These are phyloP conservation scores for Eurystomus glaucurus DNA, from an alignment of 2,797 vertebrate species.

Conservation along the genomic window DNA sequence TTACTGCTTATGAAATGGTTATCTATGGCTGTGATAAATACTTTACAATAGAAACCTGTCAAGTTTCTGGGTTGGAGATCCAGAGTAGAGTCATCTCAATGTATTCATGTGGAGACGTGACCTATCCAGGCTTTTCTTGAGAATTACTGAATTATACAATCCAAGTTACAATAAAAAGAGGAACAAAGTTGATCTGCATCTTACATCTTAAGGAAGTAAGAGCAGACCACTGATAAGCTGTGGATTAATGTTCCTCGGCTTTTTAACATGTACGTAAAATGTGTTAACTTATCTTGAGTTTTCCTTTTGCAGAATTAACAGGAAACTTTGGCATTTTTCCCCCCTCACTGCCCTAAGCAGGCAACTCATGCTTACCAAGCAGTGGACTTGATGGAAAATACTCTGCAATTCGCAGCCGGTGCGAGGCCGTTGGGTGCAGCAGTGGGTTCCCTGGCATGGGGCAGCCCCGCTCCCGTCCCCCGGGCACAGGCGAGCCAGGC, in stretches of 20 bases:
- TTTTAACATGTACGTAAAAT: rapidly evolving
- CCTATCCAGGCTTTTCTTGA: background rate
- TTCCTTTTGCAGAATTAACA: conserved; percentile 25
- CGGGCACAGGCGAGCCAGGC: background rate
- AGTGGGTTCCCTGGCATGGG: background rate
- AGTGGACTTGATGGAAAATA: background rate
- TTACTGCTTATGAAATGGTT: background rate
- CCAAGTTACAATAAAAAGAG: background rate
- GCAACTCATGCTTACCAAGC: background rate
- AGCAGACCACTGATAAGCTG: rapidly evolving
- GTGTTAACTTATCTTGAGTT: background rate
- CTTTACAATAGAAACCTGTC: background rate
- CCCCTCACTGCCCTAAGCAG: background rate
- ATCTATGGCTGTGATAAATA: background rate
- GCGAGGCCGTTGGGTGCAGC: background rate
- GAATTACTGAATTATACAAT: background rate
- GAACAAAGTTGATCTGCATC: background rate
- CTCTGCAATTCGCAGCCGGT: background rate
- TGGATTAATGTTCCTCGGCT: background rate
- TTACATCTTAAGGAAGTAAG: background rate
- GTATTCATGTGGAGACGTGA: background rate
- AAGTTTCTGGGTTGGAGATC: background rate
- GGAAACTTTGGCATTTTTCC: background rate
- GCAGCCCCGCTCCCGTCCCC: background rate
- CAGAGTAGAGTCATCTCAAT: rapidly evolving